These are phyloP conservation scores for Myzus persicae DNA, from an alignment of 1,140 invertebrate species.

Conservation along the genomic window DNA sequence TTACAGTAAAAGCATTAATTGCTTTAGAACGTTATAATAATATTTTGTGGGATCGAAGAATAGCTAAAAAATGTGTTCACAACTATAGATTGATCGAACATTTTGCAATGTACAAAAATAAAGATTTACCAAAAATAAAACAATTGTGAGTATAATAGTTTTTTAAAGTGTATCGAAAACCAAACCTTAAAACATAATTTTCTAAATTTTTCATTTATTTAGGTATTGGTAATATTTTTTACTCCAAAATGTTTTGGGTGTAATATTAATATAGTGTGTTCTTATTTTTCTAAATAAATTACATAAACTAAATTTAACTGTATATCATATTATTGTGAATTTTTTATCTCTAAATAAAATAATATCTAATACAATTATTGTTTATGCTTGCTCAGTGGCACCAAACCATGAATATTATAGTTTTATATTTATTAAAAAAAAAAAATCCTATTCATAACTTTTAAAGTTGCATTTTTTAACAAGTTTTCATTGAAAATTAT, in stretches of 20 bases:
- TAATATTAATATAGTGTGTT: not conserved
- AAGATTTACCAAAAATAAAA: slow-evolving; percentile 35
- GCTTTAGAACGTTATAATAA: not conserved
- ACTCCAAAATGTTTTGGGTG: not conserved
- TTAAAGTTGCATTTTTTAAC: not conserved
- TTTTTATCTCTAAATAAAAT: not conserved
- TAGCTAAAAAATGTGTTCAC: slow-evolving; percentile 22
- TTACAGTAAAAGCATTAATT: slow-evolving; percentile 16
- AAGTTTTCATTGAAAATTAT: not conserved
- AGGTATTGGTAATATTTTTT: not conserved
- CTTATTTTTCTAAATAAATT: not conserved
- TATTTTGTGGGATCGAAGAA: not conserved
- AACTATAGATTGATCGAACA: slow-evolving; percentile 37
- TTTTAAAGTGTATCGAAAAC: not conserved
- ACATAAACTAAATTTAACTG: not conserved
- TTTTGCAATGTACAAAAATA: slow-evolving; percentile 16
- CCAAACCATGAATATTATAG: not conserved
- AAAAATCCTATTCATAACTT: not conserved
- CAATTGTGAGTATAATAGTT: slow-evolving; percentile 10
- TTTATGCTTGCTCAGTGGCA: not conserved
- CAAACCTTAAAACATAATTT: not conserved
- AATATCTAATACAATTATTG: not conserved
- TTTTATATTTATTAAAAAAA: not conserved
- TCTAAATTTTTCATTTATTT: not conserved
- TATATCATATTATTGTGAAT: not conserved